Evolutionary conservation across 1,140 invertebrate genomes (phyloP).

Genomic region (Oryctes rhinoceros): DNA sequence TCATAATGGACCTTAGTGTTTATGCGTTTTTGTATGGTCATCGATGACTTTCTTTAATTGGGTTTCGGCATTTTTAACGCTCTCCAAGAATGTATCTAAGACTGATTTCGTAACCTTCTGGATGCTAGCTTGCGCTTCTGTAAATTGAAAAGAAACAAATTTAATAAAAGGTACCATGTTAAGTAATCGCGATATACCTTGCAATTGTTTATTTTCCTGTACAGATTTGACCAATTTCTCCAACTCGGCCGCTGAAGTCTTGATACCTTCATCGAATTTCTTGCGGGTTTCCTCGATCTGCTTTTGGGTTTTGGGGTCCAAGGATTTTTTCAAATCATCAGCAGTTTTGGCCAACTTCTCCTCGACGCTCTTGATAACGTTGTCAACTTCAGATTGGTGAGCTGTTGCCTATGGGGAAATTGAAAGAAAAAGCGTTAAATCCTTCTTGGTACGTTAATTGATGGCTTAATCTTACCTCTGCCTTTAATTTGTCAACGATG

Average conservation of each 20-base stretch:
- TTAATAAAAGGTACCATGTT: background rate
- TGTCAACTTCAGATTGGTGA: slow-evolving; percentile 53
- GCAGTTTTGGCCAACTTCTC: slow-evolving; percentile 48
- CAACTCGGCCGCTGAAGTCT: slow-evolving; percentile 51
- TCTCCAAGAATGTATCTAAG: slow-evolving; percentile 42
- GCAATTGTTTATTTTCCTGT: slow-evolving; percentile 52
- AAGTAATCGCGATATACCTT: slow-evolving; percentile 42
- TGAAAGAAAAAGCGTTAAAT: background rate
- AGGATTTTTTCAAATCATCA: slow-evolving; percentile 46
- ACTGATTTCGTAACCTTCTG: slow-evolving; percentile 47
- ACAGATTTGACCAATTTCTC: slow-evolving; percentile 51
- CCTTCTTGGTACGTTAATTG: background rate
- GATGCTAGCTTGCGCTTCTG: slow-evolving; percentile 53
- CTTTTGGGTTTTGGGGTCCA: slow-evolving; percentile 50
- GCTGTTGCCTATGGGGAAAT: slow-evolving; percentile 46
- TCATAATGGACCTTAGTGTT: background rate
- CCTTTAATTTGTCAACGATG: slow-evolving; percentile 51
- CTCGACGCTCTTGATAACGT: slow-evolving; percentile 50
- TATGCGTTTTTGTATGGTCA: slow-evolving; percentile 5
- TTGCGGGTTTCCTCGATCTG: slow-evolving; percentile 53
- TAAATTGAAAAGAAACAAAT: slow-evolving; percentile 19
- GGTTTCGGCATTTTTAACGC: background rate
- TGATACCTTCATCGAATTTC: slow-evolving; percentile 51
- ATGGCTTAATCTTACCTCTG: slow-evolving; percentile 36
- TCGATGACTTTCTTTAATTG: slow-evolving; percentile 12